A percentile compares a stretch with the other conserved stretches of the same genome.
phyloP scores from a whole-genome alignment of 2,113 vertebrate genomes.

The Grantiella picta region DNA sequence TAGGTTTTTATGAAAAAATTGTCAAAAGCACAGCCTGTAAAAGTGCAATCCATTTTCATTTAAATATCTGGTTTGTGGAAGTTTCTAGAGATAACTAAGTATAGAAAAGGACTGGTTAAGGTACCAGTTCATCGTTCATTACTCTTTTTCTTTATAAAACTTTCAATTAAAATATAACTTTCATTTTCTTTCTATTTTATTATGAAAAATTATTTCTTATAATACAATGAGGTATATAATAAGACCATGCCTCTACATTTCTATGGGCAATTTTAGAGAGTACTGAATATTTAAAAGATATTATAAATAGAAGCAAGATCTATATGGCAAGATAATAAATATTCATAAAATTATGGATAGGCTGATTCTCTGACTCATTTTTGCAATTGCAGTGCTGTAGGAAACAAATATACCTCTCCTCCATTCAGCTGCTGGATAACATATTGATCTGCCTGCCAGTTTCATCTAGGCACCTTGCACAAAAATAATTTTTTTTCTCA shows the following conservation, averaged over 20 bases:
- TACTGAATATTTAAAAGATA: constrained; percentile 31
- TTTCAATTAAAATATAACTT: background rate
- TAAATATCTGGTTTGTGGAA: background rate
- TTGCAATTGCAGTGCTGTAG: background rate
- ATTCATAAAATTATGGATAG: constrained; percentile 31
- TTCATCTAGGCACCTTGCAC: background rate
- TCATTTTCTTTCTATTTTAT: background rate
- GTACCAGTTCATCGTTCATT: background rate
- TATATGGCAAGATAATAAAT: constrained; percentile 48
- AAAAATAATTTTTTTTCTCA: background rate
- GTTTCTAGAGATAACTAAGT: background rate
- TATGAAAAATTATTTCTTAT: background rate
- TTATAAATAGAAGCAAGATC: constrained; percentile 33
- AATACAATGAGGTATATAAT: background rate
- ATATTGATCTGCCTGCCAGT: background rate
- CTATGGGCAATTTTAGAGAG: background rate
- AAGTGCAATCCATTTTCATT: background rate
- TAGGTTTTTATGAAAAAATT: background rate
- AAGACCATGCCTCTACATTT: background rate
- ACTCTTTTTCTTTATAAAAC: background rate
- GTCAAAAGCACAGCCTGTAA: background rate
- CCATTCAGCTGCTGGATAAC: background rate
- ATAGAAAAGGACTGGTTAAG: background rate
- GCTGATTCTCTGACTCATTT: constrained; percentile 26
- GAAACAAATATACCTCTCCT: background rate